Percentiles rank a stretch among this genome's conserved stretches.
phyloP scores from a whole-genome alignment of 1,140 invertebrate species.

The Drosophila sp. region DNA sequence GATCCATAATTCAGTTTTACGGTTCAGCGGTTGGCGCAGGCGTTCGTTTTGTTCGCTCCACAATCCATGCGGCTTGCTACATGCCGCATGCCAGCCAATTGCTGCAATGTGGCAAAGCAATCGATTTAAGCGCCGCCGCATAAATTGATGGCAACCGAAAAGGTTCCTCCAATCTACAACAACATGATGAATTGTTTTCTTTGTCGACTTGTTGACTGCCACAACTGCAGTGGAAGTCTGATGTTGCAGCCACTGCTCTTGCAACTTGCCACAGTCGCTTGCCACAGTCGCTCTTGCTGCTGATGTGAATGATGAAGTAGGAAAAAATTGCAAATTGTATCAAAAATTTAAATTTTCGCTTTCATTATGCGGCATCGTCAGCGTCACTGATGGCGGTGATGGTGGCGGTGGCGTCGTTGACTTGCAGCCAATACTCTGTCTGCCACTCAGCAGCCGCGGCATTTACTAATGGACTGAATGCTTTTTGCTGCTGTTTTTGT shows the following conservation, averaged over 20 bases:
- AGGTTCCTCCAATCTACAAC: conserved; percentile 74
- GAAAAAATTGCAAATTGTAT: conserved; percentile 80
- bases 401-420: conserved; percentile 26
- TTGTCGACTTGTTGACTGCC: conserved; percentile 79
- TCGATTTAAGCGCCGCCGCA: conserved; percentile 80
- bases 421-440: conserved; percentile 32
- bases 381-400: conserved; percentile 19
- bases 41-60: conserved; percentile 32
- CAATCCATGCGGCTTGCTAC: conserved; percentile 29
- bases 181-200: conserved; percentile 82
- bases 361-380: conserved; percentile 70
- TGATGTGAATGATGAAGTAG: conserved; percentile 73
- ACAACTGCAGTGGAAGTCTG: conserved; percentile 43
- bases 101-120: conserved; percentile 80
- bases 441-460: conserved; percentile 45
- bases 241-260: conserved; percentile 40
- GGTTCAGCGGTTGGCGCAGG: conserved; percentile 61
- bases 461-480: conserved; percentile 73
- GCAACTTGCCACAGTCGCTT: conserved; percentile 1
- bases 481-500: conserved; percentile 21
- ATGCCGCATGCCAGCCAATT: conserved; percentile 56
- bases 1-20: conserved; percentile 79
- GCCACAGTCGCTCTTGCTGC: conserved; percentile 20
- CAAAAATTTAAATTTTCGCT: conserved; percentile 82
- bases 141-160: conserved; percentile 66